Conservation (phyloP, 2,113 vertebrate species). For the Trinectes maculatus region DNA sequence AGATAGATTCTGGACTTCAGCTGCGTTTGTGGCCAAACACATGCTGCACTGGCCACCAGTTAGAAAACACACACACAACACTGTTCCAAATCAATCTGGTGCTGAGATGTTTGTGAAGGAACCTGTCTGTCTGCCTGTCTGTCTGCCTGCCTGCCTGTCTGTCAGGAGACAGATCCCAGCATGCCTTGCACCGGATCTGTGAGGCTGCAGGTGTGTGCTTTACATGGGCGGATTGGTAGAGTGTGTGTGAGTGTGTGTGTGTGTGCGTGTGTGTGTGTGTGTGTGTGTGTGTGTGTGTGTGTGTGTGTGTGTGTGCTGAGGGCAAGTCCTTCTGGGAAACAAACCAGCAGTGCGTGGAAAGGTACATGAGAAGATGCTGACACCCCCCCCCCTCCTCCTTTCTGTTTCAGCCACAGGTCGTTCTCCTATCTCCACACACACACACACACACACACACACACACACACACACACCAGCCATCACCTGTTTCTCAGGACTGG, state of each 20-base stretch:
- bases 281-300: constrained; percentile 3
- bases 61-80: background rate
- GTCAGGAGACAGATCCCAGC: background rate
- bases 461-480: constrained; percentile 40
- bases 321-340: constrained; percentile 61
- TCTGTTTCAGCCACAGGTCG: constrained; percentile 82
- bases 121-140: no score
- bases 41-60: background rate
- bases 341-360: constrained; percentile 42
- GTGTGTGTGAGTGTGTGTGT: constrained; percentile 2
- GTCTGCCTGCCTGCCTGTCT: no score
- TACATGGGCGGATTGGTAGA: background rate
- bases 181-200: background rate
- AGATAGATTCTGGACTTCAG: background rate
- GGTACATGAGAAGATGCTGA: constrained; percentile 30
- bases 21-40: background rate
- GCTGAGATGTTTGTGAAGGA: constrained; percentile 9
- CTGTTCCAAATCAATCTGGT: background rate
- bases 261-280: constrained; percentile 1
- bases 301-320: background rate
- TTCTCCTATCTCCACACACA: constrained; percentile 7
- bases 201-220: background rate
- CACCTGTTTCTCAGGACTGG: constrained; percentile 79
- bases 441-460: no score
- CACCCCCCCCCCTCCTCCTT: background rate